Conservation (phyloP, 1,140 invertebrate species). For the Choristoneura fumiferana region DNA sequence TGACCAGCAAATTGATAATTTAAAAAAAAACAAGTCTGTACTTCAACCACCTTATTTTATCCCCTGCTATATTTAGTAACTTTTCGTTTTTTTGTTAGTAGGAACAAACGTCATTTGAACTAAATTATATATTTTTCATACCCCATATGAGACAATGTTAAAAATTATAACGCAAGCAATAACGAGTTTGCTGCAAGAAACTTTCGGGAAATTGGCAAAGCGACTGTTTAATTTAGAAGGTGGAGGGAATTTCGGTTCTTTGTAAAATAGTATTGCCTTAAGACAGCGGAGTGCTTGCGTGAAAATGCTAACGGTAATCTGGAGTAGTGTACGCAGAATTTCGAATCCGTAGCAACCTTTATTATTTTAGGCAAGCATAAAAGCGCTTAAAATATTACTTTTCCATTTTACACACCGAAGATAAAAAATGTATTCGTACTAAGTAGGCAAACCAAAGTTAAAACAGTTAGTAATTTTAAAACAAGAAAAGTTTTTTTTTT, state of each 20-base stretch:
- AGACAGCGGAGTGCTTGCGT: slow-evolving; percentile 45
- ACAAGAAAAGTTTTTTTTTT: too few relatives aligned
- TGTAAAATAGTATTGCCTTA: slow-evolving; percentile 56
- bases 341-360: neutral
- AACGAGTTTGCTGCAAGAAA: slow-evolving; percentile 48
- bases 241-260: slow-evolving; percentile 59
- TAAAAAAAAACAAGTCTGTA: too few relatives aligned
- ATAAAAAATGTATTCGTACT: too few relatives aligned
- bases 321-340: neutral
- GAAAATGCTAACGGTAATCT: slow-evolving; percentile 29
- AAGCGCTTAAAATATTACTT: slow-evolving; percentile 11
- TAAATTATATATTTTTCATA: too few relatives aligned
- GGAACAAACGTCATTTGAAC: too few relatives aligned
- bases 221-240: slow-evolving; percentile 59
- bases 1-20: too few relatives aligned
- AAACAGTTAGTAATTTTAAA: too few relatives aligned
- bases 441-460: too few relatives aligned
- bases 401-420: neutral
- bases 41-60: too few relatives aligned
- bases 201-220: slow-evolving; percentile 52
- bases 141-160: too few relatives aligned
- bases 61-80: too few relatives aligned
- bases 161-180: slow-evolving; percentile 33
- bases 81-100: too few relatives aligned
- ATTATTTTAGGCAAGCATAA: neutral